Base-by-base conservation (phyloP, 2,113 vertebrate genomes). In the Gopherus evgoodei region DNA sequence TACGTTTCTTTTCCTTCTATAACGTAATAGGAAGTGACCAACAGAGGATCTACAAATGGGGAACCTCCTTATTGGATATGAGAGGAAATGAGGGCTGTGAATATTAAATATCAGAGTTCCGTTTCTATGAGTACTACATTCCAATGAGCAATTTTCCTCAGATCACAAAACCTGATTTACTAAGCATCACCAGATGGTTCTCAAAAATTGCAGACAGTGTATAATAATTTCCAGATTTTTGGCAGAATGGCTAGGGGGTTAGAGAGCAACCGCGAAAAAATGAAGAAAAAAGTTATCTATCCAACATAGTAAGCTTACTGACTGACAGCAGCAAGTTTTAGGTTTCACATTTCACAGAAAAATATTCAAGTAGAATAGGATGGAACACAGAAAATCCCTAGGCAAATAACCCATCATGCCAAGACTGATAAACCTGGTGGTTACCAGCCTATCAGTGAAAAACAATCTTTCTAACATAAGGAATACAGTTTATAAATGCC, bases 381-480 rank as follows among this genome's bases (percentile, higher is more conserved):
- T 9, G 19, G 81, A 57, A 81, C 31, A 75, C 35, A 82, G 17
- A 79, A 65, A 6, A 21, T 14, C 62, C 80, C 69, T 57, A 59
- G 82, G 16, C 56, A 84, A 84, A 53, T 56, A 6, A 83, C 2
- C 24, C 52, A 54, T 11, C 47, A 53, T 35, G 56, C n/a, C 42
- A 81, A 76, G 72, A 25, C 72, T 84, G 2, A 0, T 5, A n/a
- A 16, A n/a, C 14, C 35, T 25, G 25, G 5, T 27, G 47, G 57
- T 87, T 1, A 78, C n/a, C 57, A 78, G 10, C 35, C 50, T 25
- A 53, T 8, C 83, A 27, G 35, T 50, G 31, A 65, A 17, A 35
- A 50, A 82, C 53, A 8, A 5, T n/a, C 54, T 78, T 25, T 1
- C 0, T 19, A 53, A 22, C 29, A 27, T 9, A 0, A 0, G 0